phyloP scores from a whole-genome alignment of 2,113 vertebrate genomes.

The Cephalopholis sonnerati region DNA sequence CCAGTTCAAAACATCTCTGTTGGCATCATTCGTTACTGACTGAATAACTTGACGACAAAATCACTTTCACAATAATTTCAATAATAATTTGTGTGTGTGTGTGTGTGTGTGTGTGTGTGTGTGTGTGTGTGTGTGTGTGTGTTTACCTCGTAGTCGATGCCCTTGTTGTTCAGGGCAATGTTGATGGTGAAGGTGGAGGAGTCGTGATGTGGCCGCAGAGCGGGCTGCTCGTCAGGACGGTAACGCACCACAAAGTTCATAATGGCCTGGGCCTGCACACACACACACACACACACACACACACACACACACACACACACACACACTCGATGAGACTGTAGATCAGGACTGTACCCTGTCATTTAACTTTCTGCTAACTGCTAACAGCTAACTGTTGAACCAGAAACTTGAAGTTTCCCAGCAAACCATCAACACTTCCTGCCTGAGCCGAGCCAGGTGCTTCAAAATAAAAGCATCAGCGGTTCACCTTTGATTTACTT shows the following conservation, averaged over 20 bases:
- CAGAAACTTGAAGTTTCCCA: no score
- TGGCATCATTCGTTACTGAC: no score
- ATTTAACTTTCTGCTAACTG: no score
- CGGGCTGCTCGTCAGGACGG: conserved; percentile 90
- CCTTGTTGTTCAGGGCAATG: conserved; percentile 89
- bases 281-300: background rate
- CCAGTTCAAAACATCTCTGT: no score
- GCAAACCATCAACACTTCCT: no score
- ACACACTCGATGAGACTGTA: no score
- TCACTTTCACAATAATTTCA: no score
- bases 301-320: background rate
- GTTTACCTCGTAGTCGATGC: conserved; percentile 87
- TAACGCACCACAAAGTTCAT: conserved; percentile 97
- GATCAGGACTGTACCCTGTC: background rate
- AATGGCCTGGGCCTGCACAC: conserved; percentile 86
- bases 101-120: background rate
- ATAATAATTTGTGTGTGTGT: background rate
- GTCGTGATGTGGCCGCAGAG: conserved; percentile 90
- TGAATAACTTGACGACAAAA: no score
- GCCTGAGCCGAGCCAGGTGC: no score
- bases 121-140: conserved; percentile 21
- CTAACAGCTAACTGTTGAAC: no score
- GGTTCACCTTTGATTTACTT: no score
- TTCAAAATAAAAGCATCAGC: no score
- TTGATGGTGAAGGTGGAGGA: conserved; percentile 94